Evolutionary conservation across 2,888 invertebrate genomes (phyloP), one percentile per base, ranked within the genome.

Genomic region (Phania funesta): DNA sequence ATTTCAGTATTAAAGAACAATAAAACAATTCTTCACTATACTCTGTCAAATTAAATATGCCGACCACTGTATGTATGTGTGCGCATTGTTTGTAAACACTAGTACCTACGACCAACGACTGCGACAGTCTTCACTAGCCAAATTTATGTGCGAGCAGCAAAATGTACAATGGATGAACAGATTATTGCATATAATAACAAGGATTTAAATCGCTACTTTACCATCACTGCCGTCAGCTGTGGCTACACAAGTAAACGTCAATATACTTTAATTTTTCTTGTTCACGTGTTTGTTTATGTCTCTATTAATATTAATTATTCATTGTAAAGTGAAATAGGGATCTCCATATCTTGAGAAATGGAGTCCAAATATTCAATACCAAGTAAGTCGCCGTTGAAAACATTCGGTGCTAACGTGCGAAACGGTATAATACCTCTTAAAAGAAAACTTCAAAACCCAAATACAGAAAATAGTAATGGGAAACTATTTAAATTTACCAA

Each of bases 311-410:
- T 29, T 32, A 64, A 38, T 46, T 52, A 60, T 60, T 9, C 16
- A 18, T 29, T 5, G 1, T 29, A 52, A 26, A 24, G 0, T 41
- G 2, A 18, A 48, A 46, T 35, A 26, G 18, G 13, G 7, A 29
- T 18, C 54, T 73, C 65, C 62, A 54, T n/a, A 60, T n/a, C 58
- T 16, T 1, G 8, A n/a, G 3, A 64, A 74, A 87, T 87, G 86
- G 87, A 87, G 62, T 87, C 87, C 13, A 87, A 87, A 74, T 87
- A 87, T 62, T 60, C 86, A 44, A 71, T 87, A 13, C 80, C 86
- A 24, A 84, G 81, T 41, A 87, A 87, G 85, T 82, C 85, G 7
- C 83, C 84, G 7, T 80, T 85, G 9, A 85, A 86, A 71, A 68
- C 84, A 24, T 78, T 84, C 32, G 85, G 84, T 67, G 77, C 81